phyloP scores from a whole-genome alignment of 2,888 invertebrate genomes.

The Chalcosyrphus nemorum region DNA sequence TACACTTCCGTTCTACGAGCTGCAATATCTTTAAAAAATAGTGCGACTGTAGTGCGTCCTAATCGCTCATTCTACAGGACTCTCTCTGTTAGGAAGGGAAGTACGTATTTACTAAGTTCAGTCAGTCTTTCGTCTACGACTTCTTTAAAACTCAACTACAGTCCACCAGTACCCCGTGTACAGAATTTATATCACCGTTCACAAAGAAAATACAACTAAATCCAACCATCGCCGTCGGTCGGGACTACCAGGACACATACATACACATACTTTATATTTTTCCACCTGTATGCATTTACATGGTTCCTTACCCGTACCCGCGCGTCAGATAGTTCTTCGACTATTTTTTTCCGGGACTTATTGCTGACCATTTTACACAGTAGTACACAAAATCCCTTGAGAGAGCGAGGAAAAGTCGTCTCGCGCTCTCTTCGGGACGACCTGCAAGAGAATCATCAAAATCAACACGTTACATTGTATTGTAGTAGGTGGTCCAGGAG shows the following conservation, averaged over 20 bases:
- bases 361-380: conserved; percentile 15
- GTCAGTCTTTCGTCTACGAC: conserved; percentile 13
- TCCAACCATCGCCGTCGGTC: conserved; percentile 1
- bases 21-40: background rate
- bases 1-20: background rate
- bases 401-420: conserved; percentile 1
- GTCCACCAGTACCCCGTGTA: conserved; percentile 14
- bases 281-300: conserved; percentile 68
- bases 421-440: conserved; percentile 3
- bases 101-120: background rate
- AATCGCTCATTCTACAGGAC: conserved; percentile 2
- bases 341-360: conserved; percentile 12
- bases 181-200: conserved; percentile 35
- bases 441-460: conserved; percentile 33
- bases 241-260: conserved; percentile 13
- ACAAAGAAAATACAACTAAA: conserved; percentile 2
- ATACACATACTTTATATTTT: conserved; percentile 10
- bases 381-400: background rate
- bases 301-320: background rate
- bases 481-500: conserved; percentile 16
- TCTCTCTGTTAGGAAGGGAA: background rate
- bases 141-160: conserved; percentile 5
- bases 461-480: conserved; percentile 68
- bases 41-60: background rate
- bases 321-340: conserved; percentile 20